Evolutionary conservation across 1,140 invertebrate species (phyloP), one percentile per base, ranked within the genome.

Genomic region (Pseudomyrmex flavicornis): DNA sequence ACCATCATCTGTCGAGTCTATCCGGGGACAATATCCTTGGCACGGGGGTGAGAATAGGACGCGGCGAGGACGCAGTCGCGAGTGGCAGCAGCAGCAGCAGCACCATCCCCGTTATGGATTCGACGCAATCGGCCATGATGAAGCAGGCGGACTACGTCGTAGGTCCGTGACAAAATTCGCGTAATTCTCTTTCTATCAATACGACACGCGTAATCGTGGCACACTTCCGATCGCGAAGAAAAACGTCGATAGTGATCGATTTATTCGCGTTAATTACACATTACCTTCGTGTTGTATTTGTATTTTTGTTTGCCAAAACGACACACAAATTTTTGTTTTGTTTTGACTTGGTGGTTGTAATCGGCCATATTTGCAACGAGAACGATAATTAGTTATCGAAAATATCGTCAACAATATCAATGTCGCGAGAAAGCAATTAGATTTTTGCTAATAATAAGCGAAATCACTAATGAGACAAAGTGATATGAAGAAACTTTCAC

Each of bases 71-170:
- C 92, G 92, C 92, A 93, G 90, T 91, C 92, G 91, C 92, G 91
- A 87, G 87, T 90, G 89, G 88, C 26, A 91, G 87, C 72, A 87
- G 83, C 61, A 85, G 82, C 74, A 87, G 68, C 35, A 35, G 35
- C 35, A 35, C 3, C 84, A 35, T 5, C 84, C 73, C 85, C 62
- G 88, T 89, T 91, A 94, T 94, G 92, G 94, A 94, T 92, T 90
- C 93, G 76, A 84, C 92, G 79, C 89, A 93, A 79, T 89, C 93
- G 88, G 84, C 92, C 85, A 93, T 93, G 91, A 92, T 93, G 86
- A 93, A 93, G 88, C 89, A 94, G 86, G 82, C 90, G 13, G 92
- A 93, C 91, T 93, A 92, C 89, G 92, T 94, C 89, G 92, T 94
- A 89, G 94, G 94, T 94, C 85, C 91, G 94, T 93, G 62, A 61